Percentiles rank a stretch among this genome's conserved stretches.
Evolutionary conservation across 2,113 vertebrate species (phyloP).

Genomic region (Anhinga rufa): DNA sequence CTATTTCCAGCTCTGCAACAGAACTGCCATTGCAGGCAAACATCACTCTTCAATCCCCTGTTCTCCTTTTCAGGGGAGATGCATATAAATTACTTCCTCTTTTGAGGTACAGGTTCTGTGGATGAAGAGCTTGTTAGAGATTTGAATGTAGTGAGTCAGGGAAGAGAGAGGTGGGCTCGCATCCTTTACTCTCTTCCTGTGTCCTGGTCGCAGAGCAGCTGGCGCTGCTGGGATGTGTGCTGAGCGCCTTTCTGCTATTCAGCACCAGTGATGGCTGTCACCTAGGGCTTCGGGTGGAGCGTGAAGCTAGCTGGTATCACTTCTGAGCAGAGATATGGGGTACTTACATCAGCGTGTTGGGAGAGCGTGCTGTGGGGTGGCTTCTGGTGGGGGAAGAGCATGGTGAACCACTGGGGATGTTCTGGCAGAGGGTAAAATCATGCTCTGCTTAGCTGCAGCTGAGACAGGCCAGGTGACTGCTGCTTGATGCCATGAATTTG

Average conservation of each 20-base stretch:
- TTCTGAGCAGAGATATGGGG: not conserved
- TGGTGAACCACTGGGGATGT: fast-evolving
- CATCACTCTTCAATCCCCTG: not conserved
- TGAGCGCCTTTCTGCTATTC: not conserved
- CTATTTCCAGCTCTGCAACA: not conserved
- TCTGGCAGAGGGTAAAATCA: not conserved
- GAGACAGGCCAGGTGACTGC: not conserved
- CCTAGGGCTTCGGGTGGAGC: not conserved
- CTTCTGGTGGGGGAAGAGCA: not conserved
- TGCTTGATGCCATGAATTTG: not conserved
- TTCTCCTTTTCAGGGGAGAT: not conserved
- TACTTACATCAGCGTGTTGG: not conserved
- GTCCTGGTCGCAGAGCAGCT: not conserved
- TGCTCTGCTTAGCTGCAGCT: not conserved
- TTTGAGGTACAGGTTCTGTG: not conserved
- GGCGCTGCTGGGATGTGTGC: not conserved
- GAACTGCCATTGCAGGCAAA: not conserved
- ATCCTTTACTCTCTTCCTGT: not conserved
- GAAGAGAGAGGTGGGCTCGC: not conserved
- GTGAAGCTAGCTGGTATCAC: not conserved
- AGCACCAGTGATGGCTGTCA: not conserved
- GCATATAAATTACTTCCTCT: not conserved
- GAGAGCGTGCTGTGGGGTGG: not conserved
- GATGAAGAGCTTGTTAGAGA: not conserved
- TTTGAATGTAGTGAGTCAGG: not conserved